Conservation (phyloP, 64 coral and sea anemone genomes). For the Acropora tenuis region DNA sequence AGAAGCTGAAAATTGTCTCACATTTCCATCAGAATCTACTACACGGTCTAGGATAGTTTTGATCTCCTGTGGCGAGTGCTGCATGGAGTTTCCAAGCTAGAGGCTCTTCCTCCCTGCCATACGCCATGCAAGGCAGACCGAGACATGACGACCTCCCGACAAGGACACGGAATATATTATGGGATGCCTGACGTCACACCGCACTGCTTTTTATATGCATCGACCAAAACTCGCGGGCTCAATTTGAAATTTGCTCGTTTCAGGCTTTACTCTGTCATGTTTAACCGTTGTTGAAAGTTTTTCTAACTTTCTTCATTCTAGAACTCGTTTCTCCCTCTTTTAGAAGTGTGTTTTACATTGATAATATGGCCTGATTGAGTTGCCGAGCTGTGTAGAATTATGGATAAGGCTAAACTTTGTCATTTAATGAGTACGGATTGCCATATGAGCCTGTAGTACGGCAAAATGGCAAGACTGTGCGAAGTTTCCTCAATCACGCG, state of each 20-base stretch:
- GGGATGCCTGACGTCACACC: conserved; percentile 98
- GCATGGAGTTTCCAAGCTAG: conserved; percentile 88
- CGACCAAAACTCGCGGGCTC: conserved; percentile 90
- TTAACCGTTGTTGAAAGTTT: not conserved
- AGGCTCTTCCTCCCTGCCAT: conserved; percentile 67
- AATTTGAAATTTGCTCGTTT: not conserved
- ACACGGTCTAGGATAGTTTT: conserved; percentile 99
- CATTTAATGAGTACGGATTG: too few species aligned
- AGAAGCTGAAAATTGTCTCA: conserved; percentile 55
- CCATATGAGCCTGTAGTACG: too few species aligned
- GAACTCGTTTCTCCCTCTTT: too few species aligned
- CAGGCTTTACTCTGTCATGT: conserved; percentile 7
- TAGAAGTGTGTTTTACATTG: not conserved
- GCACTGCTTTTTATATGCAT: conserved; percentile 81
- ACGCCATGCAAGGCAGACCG: conserved; percentile 97
- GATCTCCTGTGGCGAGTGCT: conserved; percentile 98
- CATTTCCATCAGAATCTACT: conserved; percentile 99
- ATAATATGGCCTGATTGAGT: too few species aligned
- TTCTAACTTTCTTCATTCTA: too few species aligned
- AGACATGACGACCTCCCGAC: conserved; percentile 97
- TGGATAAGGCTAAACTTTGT: too few species aligned
- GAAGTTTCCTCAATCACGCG: too few species aligned
- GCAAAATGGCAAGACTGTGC: too few species aligned
- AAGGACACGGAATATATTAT: conserved; percentile 93
- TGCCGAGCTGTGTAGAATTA: too few species aligned